Base-by-base conservation (phyloP, 2,797 vertebrate species). In the Schizothorax lantsangensis region DNA sequence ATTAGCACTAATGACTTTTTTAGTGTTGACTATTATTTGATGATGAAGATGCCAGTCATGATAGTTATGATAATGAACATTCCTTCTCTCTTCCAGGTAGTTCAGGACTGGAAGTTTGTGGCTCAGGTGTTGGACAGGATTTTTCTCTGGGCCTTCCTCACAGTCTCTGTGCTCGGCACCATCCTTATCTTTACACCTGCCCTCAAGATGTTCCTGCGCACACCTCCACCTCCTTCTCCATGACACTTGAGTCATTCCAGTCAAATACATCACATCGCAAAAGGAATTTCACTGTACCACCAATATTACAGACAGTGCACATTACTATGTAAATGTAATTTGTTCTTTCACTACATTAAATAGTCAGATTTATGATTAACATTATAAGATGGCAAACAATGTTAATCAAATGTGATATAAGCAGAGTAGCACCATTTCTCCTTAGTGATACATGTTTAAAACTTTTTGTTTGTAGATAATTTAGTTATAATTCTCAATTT, bases 61-160 rank as follows among this genome's bases (percentile, higher is more conserved):
- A 79, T 30, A 36, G 64, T 47, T 40, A 57, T 71, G 68, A 66
- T 74, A n/a, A n/a, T 15, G 2, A 7, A 33, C 6, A 15, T 6
- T 36, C 11, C 84, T 0, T 88, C 84, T 84, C 86, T 88, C n/a
- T 83, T 79, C 10, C 89, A 99, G 98, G 97, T 98, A 15, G 97
- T 99, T 2, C 97, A 98, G 91, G 97, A 99, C 92, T 99, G 98
- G 97, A 99, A 99, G 93, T 99, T 99, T 84, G 97, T 98, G 73
- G 98, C 98, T 84, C 98, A 99, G 92, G 97, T 99, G 79, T 94
- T 99, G 10, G 98, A 99, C 93, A 95, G 98, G 49, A 98, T 99
- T 91, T 98, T 99, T 92, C 93, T 99, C 62, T 99, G 98, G 97
- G 94, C 96, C 36, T 99, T 99, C 90, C 96, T 99, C 89, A 93